phyloP scores from a whole-genome alignment of 2,888 invertebrate genomes.

The Scaptomyza caliginosa region DNA sequence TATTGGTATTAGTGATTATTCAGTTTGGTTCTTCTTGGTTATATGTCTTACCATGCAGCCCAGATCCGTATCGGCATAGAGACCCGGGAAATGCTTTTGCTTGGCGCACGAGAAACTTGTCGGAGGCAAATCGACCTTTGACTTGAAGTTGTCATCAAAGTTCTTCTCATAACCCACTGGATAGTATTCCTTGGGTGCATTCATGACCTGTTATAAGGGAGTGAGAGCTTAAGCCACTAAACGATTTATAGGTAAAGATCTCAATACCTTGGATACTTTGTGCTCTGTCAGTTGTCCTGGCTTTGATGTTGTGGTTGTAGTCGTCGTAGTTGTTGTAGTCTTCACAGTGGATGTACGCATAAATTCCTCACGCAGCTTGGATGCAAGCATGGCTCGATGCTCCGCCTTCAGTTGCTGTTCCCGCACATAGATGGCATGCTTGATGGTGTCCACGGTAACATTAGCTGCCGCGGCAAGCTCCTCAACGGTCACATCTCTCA shows the following conservation, averaged over 20 bases:
- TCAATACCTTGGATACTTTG: conserved; percentile 75
- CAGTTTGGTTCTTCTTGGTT: rapidly evolving
- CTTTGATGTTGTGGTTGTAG: conserved; percentile 69
- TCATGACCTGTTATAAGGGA: conserved; percentile 89
- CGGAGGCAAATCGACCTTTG: conserved; percentile 92
- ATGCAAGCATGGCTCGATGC: conserved; percentile 82
- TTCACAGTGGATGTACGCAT: conserved; percentile 85
- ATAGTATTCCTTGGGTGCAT: conserved; percentile 94
- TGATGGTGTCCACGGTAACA: conserved; percentile 90
- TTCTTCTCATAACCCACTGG: conserved; percentile 95
- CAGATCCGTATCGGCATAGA: conserved; percentile 94
- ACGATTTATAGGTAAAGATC: too few species aligned
- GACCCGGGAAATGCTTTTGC: conserved; percentile 95
- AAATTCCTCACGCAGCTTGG: conserved; percentile 78
- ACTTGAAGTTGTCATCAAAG: conserved; percentile 94
- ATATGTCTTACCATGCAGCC: conserved; percentile 91
- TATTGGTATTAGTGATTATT: too few species aligned
- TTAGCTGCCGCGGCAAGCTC: conserved; percentile 89
- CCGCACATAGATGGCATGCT: conserved; percentile 89
- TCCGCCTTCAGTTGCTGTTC: conserved; percentile 89
- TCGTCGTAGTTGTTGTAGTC: conserved; percentile 84
- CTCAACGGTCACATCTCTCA: conserved; percentile 84
- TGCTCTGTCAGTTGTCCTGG: conserved; percentile 66
- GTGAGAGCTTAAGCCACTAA: background rate
- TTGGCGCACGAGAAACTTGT: conserved; percentile 94